phyloP scores from a whole-genome alignment of 2,888 invertebrate species.

The Agrilus biguttatus region DNA sequence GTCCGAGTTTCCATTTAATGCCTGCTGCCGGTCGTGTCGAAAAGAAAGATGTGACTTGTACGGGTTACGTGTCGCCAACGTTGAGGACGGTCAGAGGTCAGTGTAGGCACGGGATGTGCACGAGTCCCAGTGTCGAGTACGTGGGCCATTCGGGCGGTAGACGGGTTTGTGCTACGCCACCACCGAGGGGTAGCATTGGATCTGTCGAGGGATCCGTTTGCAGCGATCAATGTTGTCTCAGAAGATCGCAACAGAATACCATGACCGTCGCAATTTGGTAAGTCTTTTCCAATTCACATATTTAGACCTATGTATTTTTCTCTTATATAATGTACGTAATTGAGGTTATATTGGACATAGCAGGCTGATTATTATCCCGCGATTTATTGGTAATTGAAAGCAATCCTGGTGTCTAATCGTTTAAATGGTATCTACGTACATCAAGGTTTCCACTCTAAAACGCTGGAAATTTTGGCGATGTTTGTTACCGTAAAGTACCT shows the following conservation, averaged over 20 bases:
- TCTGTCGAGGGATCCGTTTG: conserved; percentile 19
- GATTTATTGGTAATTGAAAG: no score
- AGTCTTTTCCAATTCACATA: no score
- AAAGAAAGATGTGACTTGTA: conserved; percentile 17
- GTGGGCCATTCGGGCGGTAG: conserved; percentile 49
- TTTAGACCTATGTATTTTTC: no score
- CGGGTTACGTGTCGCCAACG: conserved; percentile 21
- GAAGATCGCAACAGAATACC: conserved; percentile 20
- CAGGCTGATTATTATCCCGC: no score
- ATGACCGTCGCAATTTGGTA: conserved; percentile 29
- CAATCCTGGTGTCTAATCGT: no score
- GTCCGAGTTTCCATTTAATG: conserved; percentile 20
- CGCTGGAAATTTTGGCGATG: no score
- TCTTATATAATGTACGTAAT: no score
- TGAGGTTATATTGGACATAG: no score
- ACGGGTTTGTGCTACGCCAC: conserved; percentile 33
- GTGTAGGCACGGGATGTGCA: conserved; percentile 35
- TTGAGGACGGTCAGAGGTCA: conserved; percentile 17
- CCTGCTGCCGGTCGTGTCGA: conserved; percentile 11
- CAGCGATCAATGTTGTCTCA: conserved; percentile 24
- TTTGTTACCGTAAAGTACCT: no score
- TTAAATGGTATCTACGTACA: no score
- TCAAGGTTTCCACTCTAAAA: no score
- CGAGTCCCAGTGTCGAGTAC: conserved; percentile 38
- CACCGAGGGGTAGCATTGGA: conserved; percentile 24